Evolutionary conservation across 1,140 invertebrate genomes (phyloP).

Genomic region (Aphaenogaster floridana): DNA sequence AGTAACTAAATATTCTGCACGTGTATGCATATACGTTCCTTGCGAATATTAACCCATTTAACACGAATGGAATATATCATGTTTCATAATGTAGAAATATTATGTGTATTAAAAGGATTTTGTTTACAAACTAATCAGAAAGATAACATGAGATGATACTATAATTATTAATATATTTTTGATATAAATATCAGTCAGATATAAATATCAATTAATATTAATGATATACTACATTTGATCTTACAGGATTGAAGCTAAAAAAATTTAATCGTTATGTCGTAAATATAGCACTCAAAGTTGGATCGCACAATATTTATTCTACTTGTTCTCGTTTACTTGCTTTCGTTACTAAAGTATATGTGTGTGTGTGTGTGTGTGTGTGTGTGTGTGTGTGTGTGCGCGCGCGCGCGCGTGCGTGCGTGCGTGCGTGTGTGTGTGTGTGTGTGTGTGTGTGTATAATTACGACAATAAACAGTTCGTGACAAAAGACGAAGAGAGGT

Average conservation of each 20-base stretch:
- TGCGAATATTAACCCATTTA: not conserved
- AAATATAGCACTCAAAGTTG: not conserved
- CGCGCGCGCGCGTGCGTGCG: too few species aligned
- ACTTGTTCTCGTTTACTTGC: not conserved
- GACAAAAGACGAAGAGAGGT: constrained; percentile 28
- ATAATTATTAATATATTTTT: not conserved
- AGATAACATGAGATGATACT: not conserved
- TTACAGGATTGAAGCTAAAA: not conserved
- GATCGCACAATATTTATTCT: not conserved
- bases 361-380: not conserved
- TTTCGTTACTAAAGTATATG: not conserved
- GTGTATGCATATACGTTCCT: not conserved
- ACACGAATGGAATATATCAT: not conserved
- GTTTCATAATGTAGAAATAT: not conserved
- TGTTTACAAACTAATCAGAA: not conserved
- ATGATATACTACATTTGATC: not conserved
- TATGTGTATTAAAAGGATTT: not conserved
- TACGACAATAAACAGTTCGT: constrained; percentile 38
- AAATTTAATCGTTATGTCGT: not conserved
- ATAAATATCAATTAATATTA: not conserved
- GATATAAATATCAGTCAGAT: not conserved
- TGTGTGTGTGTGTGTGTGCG: too few species aligned
- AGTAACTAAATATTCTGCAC: constrained; percentile 53
- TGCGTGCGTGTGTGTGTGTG: too few species aligned
- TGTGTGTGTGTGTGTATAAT: constrained; percentile 2